A percentile compares a stretch with the other conserved stretches of the same genome.
These are phyloP conservation scores for Deilephila elpenor DNA, from an alignment of 2,888 invertebrate species.

Conservation along the genomic window DNA sequence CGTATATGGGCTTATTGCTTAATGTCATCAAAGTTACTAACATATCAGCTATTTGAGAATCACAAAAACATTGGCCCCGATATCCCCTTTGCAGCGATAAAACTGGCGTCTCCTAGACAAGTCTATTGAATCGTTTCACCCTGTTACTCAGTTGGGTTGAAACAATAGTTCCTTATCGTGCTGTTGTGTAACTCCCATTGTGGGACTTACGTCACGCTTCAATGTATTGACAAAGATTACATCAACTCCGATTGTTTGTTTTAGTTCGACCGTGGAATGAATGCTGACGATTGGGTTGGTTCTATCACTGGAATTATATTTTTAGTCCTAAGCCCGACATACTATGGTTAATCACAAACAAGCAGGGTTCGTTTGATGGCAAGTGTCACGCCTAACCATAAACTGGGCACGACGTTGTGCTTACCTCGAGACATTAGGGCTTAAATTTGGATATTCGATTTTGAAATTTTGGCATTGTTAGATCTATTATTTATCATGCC, in stretches of 20 bases:
- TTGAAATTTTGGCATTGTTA: too few relatives aligned
- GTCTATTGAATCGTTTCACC: neutral
- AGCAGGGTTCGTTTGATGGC: too few relatives aligned
- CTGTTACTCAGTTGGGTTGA: neutral
- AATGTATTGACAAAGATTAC: slow-evolving; percentile 6
- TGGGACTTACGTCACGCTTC: slow-evolving; percentile 2
- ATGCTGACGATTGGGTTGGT: neutral
- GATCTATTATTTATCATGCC: too few relatives aligned
- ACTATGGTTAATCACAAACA: too few relatives aligned
- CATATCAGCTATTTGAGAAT: neutral
- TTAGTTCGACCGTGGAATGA: slow-evolving; percentile 1
- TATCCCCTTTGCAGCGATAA: neutral
- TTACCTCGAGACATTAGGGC: too few relatives aligned
- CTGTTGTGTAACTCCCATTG: neutral
- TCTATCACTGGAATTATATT: too few relatives aligned
- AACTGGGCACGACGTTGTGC: too few relatives aligned
- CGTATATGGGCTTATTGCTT: too few relatives aligned
- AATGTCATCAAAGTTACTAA: too few relatives aligned
- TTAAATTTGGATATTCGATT: too few relatives aligned
- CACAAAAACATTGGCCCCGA: neutral
- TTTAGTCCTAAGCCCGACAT: too few relatives aligned
- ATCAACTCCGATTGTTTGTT: neutral
- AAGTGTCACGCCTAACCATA: too few relatives aligned
- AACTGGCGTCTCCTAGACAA: neutral
- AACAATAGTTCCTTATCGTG: slow-evolving; percentile 7